These are phyloP conservation scores for Chironomus tentans DNA, from an alignment of 2,888 invertebrate genomes.

Conservation along the genomic window DNA sequence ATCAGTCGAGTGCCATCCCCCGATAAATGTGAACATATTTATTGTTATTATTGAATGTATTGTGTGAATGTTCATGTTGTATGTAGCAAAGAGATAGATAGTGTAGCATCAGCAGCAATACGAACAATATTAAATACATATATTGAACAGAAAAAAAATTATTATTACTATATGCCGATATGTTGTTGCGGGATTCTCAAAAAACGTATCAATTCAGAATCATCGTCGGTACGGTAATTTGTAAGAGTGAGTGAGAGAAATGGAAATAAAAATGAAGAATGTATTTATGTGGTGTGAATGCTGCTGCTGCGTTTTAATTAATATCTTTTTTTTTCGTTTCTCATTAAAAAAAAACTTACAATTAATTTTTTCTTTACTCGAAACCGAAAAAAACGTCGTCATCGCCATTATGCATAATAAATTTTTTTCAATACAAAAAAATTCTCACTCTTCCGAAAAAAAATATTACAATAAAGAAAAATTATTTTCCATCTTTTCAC, in stretches of 20 bases:
- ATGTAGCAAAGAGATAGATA: too few species aligned
- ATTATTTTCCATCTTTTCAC: background rate
- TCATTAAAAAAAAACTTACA: background rate
- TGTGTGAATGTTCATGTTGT: too few species aligned
- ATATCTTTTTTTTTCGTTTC: background rate
- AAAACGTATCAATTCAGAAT: background rate
- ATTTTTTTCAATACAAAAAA: constrained; percentile 3
- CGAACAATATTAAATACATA: too few species aligned
- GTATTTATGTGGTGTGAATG: background rate
- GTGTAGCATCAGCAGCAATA: too few species aligned
- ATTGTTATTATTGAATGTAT: too few species aligned
- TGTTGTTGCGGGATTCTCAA: background rate
- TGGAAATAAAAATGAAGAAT: background rate
- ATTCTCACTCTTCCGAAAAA: background rate
- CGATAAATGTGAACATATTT: too few species aligned
- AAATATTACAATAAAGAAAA: background rate
- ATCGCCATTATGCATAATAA: constrained; percentile 25
- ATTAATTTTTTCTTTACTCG: background rate
- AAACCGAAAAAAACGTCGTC: constrained; percentile 4
- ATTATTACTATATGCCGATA: constrained; percentile 16
- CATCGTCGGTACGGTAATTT: background rate
- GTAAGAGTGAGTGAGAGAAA: background rate
- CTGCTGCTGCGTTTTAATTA: background rate
- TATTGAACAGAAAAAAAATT: background rate
- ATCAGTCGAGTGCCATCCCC: too few species aligned